Conservation (phyloP, 1,140 invertebrate species). For the Babylonia areolata region DNA sequence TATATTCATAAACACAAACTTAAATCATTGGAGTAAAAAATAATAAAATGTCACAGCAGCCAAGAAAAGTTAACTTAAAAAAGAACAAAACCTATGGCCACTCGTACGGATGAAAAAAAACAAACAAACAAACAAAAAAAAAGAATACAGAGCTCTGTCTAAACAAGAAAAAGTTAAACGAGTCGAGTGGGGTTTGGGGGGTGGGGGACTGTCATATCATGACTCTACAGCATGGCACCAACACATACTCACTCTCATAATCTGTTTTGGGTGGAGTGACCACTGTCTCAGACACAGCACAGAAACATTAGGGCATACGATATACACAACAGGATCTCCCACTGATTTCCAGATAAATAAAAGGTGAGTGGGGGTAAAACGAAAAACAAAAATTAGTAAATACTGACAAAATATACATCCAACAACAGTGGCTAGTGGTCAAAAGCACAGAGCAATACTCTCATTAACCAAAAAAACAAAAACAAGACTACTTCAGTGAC, state of each 20-base stretch:
- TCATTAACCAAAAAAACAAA: neutral
- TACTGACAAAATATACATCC: neutral
- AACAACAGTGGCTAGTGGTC: neutral
- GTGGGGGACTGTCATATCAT: neutral
- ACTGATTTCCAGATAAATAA: neutral
- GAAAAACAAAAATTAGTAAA: neutral
- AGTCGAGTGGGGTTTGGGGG: too few species aligned
- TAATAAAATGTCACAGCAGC: neutral
- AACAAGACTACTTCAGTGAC: neutral
- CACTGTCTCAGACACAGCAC: conserved; percentile 35
- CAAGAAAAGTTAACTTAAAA: neutral
- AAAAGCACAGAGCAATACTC: conserved; percentile 8
- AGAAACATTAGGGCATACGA: conserved; percentile 29
- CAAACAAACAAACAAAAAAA: too few species aligned
- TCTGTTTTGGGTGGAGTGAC: conserved; percentile 36
- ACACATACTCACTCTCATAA: conserved; percentile 40
- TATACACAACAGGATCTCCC: neutral
- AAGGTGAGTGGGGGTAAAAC: neutral
- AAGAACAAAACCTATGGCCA: too few species aligned
- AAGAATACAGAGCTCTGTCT: too few species aligned
- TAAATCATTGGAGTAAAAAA: neutral
- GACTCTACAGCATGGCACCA: neutral
- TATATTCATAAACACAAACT: too few species aligned
- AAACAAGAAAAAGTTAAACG: too few species aligned
- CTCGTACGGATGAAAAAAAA: too few species aligned